A percentile compares a stretch with the other conserved stretches of the same genome.
Evolutionary conservation across 2,113 vertebrate genomes (phyloP).

Genomic region (Cynoglossus semilaevis): DNA sequence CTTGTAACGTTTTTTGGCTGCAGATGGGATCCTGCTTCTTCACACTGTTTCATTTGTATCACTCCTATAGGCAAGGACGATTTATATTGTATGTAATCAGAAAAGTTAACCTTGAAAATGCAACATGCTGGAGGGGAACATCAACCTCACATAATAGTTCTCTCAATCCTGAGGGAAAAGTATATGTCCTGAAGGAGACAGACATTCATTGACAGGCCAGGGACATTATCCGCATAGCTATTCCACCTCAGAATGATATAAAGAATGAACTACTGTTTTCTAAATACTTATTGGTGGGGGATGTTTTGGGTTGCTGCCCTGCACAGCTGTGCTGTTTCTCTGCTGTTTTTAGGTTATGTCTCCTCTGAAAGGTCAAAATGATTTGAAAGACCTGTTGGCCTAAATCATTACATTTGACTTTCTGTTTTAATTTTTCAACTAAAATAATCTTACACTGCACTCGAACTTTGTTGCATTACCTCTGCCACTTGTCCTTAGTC

Average conservation of each 20-base stretch:
- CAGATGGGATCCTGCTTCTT: conserved; percentile 12
- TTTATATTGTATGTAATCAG: background rate
- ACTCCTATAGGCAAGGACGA: background rate
- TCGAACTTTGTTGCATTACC: background rate
- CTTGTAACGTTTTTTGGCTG: conserved; percentile 19
- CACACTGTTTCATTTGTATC: conserved; percentile 3
- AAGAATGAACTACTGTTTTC: conserved; percentile 60
- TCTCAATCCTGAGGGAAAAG: no score
- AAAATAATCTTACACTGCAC: background rate
- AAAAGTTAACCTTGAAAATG: background rate
- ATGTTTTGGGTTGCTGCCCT: conserved; percentile 37
- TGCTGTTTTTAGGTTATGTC: conserved; percentile 21
- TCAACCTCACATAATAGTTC: conserved; percentile 14
- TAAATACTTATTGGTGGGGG: conserved; percentile 48
- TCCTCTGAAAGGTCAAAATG: conserved; percentile 37
- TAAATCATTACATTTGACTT: background rate
- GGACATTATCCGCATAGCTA: conserved; percentile 59
- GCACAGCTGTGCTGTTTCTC: conserved; percentile 41
- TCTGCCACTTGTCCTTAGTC: background rate
- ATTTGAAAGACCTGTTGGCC: background rate
- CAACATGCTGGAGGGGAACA: conserved; percentile 3
- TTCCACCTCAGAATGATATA: conserved; percentile 53
- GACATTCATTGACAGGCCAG: conserved; percentile 31
- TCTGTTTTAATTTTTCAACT: background rate
- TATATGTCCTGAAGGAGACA: conserved; percentile 35